Base-by-base conservation (phyloP, 1,140 invertebrate genomes). In the Drosophila biarmipes region DNA sequence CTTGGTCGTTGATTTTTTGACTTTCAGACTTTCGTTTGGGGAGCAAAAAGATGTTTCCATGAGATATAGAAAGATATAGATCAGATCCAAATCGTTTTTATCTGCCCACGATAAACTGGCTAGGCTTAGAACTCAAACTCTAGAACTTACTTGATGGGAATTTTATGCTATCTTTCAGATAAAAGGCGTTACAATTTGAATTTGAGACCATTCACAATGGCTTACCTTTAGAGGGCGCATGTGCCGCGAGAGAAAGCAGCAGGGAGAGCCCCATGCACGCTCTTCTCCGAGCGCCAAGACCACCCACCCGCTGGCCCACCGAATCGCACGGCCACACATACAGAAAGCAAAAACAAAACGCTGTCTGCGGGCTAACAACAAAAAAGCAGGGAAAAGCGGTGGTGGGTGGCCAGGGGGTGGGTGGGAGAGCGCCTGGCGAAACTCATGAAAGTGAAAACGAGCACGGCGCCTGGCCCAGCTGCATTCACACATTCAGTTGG, bases 391-490 rank as follows among this genome's bases (percentile, higher is more conserved):
- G 64, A 73, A 64, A 63, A 62, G 27, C 15, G 37, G 29, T 11
- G 48, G 29, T 46, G 48, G 40, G 17, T 10, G 17, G 31, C 29
- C n/a, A 24, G 21, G 21, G 43, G 43, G 43, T n/a, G 43, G 43
- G 7, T 34, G 45, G 56, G 74, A 63, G 59, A 80, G 75, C 61
- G 58, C 52, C 78, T 78, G 87, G 72, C 69, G 76, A 78, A 86
- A 82, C 74, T 63, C 82, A 78, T 82, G 82, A 82, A 86, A 86
- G 82, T 86, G 82, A 86, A 86, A 86, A 89, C 86, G 84, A 75
- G 73, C 63, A 52, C 51, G 63, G n/a, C 38, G 59, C 61, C 48
- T 72, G 61, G 46, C 46, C 69, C 81, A 79, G 80, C 80, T 82
- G 80, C 80, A 82, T 75, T 82, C 75, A 61, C 55, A 79, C 58